Evolutionary conservation across 1,140 invertebrate species (phyloP).

Genomic region (Ips typographus): DNA sequence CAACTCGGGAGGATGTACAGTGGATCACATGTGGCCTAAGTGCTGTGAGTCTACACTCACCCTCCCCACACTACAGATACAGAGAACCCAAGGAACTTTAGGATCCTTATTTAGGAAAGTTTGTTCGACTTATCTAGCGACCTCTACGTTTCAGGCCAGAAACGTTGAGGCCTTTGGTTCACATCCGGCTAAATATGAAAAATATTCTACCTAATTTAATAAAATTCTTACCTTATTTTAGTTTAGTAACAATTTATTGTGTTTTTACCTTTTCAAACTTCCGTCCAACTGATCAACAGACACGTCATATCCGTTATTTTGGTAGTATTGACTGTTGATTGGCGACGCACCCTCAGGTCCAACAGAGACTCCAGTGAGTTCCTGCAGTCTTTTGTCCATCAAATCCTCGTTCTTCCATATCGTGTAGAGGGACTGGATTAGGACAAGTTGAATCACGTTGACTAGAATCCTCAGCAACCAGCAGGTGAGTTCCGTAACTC

Average conservation of each 20-base stretch:
- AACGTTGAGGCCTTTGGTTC: no score
- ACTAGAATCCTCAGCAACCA: conserved; percentile 60
- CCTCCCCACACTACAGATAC: no score
- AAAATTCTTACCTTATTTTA: background rate
- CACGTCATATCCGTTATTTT: conserved; percentile 48
- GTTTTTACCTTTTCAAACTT: conserved; percentile 42
- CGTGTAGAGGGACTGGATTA: conserved; percentile 65
- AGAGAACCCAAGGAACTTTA: no score
- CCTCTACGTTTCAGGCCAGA: no score
- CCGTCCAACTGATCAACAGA: conserved; percentile 47
- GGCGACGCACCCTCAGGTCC: conserved; percentile 39
- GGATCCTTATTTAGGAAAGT: no score
- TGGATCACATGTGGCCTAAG: no score
- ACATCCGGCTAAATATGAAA: no score
- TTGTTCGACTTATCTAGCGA: no score
- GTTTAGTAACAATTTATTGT: background rate
- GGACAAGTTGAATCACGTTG: conserved; percentile 60
- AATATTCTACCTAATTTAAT: no score
- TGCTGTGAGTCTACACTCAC: no score
- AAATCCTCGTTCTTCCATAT: conserved; percentile 56
- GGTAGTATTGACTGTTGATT: conserved; percentile 45
- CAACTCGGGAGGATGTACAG: no score
- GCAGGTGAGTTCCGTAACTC: conserved; percentile 61
- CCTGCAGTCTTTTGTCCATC: conserved; percentile 50
- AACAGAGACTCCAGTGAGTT: conserved; percentile 49